phyloP scores from a whole-genome alignment of 2,888 invertebrate genomes.

The Agrilus mali region DNA sequence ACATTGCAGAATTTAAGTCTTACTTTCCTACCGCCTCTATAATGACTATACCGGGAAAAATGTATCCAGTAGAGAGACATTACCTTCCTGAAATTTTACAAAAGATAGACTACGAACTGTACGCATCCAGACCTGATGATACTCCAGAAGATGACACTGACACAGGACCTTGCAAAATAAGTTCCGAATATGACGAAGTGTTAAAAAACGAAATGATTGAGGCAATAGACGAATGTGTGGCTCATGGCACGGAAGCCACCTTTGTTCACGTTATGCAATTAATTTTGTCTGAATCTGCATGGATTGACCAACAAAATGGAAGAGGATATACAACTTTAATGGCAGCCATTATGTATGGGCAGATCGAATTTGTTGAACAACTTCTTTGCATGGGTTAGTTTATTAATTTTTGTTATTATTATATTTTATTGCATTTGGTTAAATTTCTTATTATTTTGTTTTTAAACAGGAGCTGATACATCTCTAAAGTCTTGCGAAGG shows the following conservation, averaged over 20 bases:
- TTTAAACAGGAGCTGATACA: slow-evolving; percentile 11
- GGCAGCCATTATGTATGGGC: slow-evolving; percentile 64
- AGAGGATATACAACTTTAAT: slow-evolving; percentile 61
- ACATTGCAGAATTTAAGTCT: slow-evolving; percentile 64
- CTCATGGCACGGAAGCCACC: slow-evolving; percentile 41
- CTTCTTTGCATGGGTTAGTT: slow-evolving; percentile 52
- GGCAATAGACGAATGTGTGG: slow-evolving; percentile 49
- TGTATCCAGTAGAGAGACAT: slow-evolving; percentile 60
- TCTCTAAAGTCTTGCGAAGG: slow-evolving; percentile 12
- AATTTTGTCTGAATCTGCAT: slow-evolving; percentile 65
- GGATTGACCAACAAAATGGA: slow-evolving; percentile 59
- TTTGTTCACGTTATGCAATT: slow-evolving; percentile 54
- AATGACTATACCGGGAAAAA: slow-evolving; percentile 39
- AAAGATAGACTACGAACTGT: slow-evolving; percentile 41
- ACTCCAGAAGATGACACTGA: neutral
- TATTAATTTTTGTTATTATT: neutral
- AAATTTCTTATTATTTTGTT: neutral
- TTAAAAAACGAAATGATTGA: slow-evolving; percentile 53
- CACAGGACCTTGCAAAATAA: neutral
- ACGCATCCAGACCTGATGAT: slow-evolving; percentile 32
- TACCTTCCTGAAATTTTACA: slow-evolving; percentile 71
- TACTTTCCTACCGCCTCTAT: slow-evolving; percentile 60
- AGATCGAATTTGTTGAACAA: slow-evolving; percentile 51
- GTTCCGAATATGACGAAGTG: slow-evolving; percentile 18
- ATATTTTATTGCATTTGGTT: neutral